phyloP scores from a whole-genome alignment of 1,140 invertebrate species.

The Ganaspis sp. region DNA sequence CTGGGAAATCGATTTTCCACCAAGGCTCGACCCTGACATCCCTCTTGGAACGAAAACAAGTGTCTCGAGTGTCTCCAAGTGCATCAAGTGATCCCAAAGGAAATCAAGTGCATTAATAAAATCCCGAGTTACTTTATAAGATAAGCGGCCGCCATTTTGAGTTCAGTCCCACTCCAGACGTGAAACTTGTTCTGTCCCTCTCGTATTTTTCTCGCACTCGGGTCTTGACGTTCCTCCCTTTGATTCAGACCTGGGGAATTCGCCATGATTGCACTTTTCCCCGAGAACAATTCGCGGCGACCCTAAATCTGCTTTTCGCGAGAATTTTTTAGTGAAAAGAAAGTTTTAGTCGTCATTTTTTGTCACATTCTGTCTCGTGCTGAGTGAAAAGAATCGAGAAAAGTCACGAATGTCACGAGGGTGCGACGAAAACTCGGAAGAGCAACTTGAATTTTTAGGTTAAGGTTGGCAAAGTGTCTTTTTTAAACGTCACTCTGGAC shows the following conservation, averaged over 20 bases:
- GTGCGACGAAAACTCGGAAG: not conserved
- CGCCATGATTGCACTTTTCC: not conserved
- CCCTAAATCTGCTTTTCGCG: not conserved
- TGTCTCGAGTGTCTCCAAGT: not conserved
- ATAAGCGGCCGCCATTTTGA: conserved; percentile 16
- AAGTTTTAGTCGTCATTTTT: no score
- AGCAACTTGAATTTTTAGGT: not conserved
- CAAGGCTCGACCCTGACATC: not conserved
- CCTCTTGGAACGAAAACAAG: not conserved
- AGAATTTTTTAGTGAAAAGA: not conserved
- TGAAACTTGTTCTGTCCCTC: conserved; percentile 8
- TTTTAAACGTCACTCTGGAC: conserved; percentile 34
- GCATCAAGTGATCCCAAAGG: not conserved
- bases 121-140: not conserved
- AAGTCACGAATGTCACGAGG: not conserved
- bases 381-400: not conserved
- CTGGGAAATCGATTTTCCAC: not conserved
- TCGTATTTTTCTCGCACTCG: not conserved
- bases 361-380: not conserved
- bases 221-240: not conserved
- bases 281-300: not conserved
- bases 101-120: conserved; percentile 1
- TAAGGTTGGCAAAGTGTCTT: not conserved
- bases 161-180: conserved; percentile 6
- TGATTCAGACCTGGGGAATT: not conserved